Base-by-base conservation (phyloP, 2,797 vertebrate genomes). In the Nannoperca obscura region DNA sequence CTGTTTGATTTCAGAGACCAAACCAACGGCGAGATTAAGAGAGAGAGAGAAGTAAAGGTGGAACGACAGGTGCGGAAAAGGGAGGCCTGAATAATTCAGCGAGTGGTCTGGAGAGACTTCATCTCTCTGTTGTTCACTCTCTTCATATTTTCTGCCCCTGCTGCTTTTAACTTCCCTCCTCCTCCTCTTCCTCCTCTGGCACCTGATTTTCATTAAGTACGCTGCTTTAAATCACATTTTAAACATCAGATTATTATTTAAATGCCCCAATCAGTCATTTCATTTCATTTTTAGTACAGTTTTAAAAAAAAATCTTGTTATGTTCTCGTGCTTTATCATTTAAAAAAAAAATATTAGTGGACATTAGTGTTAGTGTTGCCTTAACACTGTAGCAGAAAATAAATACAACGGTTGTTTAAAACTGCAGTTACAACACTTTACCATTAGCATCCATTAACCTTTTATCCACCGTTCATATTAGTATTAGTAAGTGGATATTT, bases 61-160 rank as follows among this genome's bases (percentile, higher is more conserved):
- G 80, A 67, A 55, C 71, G 86, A 88, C 86, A 90, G 80, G 80
- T 79, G 61, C 40, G 49, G 78, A 87, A 81, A 84, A 86, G 76
- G 74, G 46, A 69, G 49, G 44, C 4, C 52, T 90, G 78, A 92
- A 91, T 90, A 84, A 88, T 91, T 90, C 80, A 90, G 82, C 7
- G 32, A 55, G 47, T 76, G 79, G 66, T 82, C 86, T 84, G 85
- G 79, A 57, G 74, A 76, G 62, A 86, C 87, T 86, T 83, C 66
- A 86, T 89, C 87, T 85, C 81, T 64, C 74, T 55, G 73, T 72
- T 82, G 68, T 79, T 83, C 74, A 55, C 73, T 63, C 54, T 17
- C 81, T 71, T 17, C 76, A 7, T 55, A 42, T 60, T 32, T 59
- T 53, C 81, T 71, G 62, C 68, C 20, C 2, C 1, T 30, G 15